A percentile compares a stretch with the other conserved stretches of the same genome.
Evolutionary conservation across 2,888 invertebrate genomes (phyloP).

Genomic region (Synergus itoensis): DNA sequence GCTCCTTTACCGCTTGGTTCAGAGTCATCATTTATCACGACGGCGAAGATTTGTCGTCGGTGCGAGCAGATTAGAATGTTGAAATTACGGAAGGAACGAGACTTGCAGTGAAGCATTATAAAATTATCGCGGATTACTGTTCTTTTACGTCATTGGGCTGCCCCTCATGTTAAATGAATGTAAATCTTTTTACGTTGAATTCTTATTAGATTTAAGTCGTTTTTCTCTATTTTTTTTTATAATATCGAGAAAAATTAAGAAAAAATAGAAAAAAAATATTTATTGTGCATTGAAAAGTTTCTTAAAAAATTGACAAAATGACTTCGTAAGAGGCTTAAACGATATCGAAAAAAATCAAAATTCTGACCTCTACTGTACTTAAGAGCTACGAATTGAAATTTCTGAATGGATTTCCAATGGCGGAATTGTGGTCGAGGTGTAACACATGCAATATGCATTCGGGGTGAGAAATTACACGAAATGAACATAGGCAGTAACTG

Average conservation of each 20-base stretch:
- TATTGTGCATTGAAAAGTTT: too few species aligned
- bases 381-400: not conserved
- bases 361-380: too few species aligned
- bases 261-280: too few species aligned
- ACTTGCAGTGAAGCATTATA: slow-evolving; percentile 47
- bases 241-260: too few species aligned
- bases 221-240: too few species aligned
- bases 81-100: slow-evolving; percentile 52
- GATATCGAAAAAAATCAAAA: too few species aligned
- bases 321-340: too few species aligned
- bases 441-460: slow-evolving; percentile 10
- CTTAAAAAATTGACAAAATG: too few species aligned
- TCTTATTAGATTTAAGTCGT: not conserved
- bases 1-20: slow-evolving; percentile 67
- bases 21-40: slow-evolving; percentile 69
- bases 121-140: slow-evolving; percentile 40
- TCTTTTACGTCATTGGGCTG: not conserved
- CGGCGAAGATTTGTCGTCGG: slow-evolving; percentile 54
- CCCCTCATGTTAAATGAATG: not conserved
- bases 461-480: slow-evolving; percentile 60
- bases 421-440: not conserved
- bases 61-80: slow-evolving; percentile 54
- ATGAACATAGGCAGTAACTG: slow-evolving; percentile 70
- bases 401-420: not conserved
- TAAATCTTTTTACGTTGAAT: not conserved